Conservation (phyloP, 2,888 invertebrate species). For the Diadegma fenestrale region DNA sequence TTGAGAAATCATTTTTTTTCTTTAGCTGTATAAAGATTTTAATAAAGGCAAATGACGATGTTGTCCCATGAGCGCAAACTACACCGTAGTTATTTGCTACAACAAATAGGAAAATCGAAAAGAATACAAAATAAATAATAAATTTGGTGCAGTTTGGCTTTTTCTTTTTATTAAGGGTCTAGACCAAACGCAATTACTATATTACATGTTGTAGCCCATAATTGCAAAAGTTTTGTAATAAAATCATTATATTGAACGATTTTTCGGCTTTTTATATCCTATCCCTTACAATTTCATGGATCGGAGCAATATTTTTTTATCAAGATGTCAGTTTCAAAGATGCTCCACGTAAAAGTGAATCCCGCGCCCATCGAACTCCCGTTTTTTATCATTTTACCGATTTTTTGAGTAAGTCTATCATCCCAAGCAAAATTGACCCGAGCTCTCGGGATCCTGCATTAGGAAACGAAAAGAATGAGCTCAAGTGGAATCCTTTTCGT, state of each 20-base stretch:
- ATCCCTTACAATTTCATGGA: background rate
- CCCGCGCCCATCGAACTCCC: too few relatives aligned
- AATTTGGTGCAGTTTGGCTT: constrained; percentile 81
- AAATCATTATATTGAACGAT: constrained; percentile 83
- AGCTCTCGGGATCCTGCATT: too few relatives aligned
- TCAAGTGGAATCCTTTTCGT: too few relatives aligned
- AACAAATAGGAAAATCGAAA: constrained; percentile 71
- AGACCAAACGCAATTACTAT: constrained; percentile 84
- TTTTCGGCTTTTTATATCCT: background rate
- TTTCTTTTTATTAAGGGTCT: constrained; percentile 82
- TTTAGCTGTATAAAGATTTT: background rate
- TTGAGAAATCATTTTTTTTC: constrained; percentile 36
- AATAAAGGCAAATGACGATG: background rate
- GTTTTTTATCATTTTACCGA: too few relatives aligned
- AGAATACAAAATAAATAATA: constrained; percentile 43
- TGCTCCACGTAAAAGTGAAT: background rate
- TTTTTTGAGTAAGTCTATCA: too few relatives aligned
- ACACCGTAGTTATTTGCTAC: constrained; percentile 72
- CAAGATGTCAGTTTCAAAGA: background rate
- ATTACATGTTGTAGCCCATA: constrained; percentile 84
- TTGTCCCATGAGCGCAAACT: constrained; percentile 77
- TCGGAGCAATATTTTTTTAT: background rate
- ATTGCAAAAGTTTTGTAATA: constrained; percentile 84
- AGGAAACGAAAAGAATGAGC: too few relatives aligned
- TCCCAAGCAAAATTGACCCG: too few relatives aligned